Evolutionary conservation across 2,797 vertebrate species (phyloP).

Genomic region (Smutsia gigantea): DNA sequence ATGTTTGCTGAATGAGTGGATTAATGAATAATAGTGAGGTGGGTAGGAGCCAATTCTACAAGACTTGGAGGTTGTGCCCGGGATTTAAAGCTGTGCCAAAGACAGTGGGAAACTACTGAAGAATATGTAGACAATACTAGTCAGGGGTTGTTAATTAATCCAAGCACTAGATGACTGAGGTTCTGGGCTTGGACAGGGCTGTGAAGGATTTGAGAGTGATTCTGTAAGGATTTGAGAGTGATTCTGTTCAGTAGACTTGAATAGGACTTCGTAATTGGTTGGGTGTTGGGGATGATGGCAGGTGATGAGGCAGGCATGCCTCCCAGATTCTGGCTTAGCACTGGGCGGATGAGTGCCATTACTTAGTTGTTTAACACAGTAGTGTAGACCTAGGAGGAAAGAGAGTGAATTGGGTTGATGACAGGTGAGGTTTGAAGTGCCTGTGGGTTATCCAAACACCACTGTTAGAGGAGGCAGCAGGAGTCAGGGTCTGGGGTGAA

Average conservation of each 20-base stretch:
- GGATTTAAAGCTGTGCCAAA: neutral
- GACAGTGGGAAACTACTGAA: neutral
- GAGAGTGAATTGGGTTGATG: neutral
- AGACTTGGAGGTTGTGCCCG: neutral
- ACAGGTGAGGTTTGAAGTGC: neutral
- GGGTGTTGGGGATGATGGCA: neutral
- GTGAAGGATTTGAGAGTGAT: neutral
- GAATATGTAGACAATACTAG: neutral
- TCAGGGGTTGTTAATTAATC: neutral
- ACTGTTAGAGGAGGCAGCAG: neutral
- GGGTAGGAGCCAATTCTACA: neutral
- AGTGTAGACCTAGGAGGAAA: neutral
- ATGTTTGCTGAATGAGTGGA: neutral
- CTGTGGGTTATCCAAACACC: neutral
- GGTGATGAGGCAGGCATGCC: neutral
- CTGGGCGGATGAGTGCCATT: neutral
- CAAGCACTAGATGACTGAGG: neutral
- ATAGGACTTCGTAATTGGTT: neutral
- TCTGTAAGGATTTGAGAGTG: neutral
- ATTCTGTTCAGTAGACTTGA: neutral
- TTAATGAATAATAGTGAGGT: neutral
- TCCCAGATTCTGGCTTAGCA: neutral
- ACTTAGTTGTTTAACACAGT: neutral
- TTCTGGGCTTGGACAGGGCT: neutral
- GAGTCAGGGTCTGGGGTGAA: neutral